Percentiles rank a stretch among this genome's conserved stretches.
Evolutionary conservation across 1,140 invertebrate species (phyloP).

Genomic region (Drosophila sp.): DNA sequence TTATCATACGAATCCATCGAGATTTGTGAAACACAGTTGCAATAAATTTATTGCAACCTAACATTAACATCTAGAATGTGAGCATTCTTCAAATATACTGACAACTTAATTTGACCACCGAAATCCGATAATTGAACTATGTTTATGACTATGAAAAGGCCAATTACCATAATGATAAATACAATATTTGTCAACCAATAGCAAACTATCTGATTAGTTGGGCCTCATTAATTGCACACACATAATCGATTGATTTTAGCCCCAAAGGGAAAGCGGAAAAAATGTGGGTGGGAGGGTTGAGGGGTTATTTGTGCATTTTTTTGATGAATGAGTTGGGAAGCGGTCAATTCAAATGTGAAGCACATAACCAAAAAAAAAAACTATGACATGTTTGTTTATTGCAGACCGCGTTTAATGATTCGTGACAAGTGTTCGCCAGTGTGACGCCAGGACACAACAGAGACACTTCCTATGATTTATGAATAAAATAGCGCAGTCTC

Average conservation of each 20-base stretch:
- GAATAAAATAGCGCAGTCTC: background rate
- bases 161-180: conserved; percentile 31
- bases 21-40: too few relatives aligned
- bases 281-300: too few relatives aligned
- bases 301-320: background rate
- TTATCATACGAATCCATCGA: too few relatives aligned
- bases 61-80: too few relatives aligned
- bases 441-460: conserved; percentile 12
- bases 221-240: conserved; percentile 4
- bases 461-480: conserved; percentile 24
- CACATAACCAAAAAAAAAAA: background rate
- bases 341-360: conserved; percentile 12
- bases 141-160: background rate
- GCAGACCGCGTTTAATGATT: conserved; percentile 41
- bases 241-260: background rate
- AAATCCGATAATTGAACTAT: too few relatives aligned
- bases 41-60: too few relatives aligned
- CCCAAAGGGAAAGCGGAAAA: background rate
- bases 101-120: too few relatives aligned
- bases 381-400: conserved; percentile 22
- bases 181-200: conserved; percentile 7
- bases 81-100: too few relatives aligned
- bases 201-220: conserved; percentile 4
- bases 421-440: conserved; percentile 23
- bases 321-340: conserved; percentile 31